phyloP scores from a whole-genome alignment of 2,797 vertebrate genomes.

The Jordanella pulchra region DNA sequence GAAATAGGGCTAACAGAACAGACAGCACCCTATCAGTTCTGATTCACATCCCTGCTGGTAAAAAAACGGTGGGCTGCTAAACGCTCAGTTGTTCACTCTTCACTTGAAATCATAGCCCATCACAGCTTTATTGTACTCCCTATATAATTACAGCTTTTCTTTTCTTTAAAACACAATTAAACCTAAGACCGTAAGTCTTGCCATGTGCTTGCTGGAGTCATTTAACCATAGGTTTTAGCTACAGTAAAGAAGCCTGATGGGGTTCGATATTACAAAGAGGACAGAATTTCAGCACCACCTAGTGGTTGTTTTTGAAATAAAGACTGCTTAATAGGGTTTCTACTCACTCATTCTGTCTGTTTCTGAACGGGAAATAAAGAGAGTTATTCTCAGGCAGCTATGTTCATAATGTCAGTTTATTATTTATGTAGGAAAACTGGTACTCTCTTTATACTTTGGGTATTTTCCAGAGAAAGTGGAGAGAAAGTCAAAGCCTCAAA shows the following conservation, averaged over 20 bases:
- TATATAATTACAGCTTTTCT: slow-evolving; percentile 52
- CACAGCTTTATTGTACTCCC: slow-evolving; percentile 65
- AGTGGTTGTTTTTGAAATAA: slow-evolving; percentile 58
- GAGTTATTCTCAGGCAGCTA: not conserved
- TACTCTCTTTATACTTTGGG: slow-evolving; percentile 36
- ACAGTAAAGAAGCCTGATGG: slow-evolving; percentile 50
- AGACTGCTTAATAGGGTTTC: slow-evolving; percentile 8
- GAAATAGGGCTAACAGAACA: slow-evolving; percentile 54
- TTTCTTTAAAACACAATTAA: slow-evolving; percentile 68
- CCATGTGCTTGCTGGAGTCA: slow-evolving; percentile 49
- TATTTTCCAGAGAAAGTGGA: slow-evolving; percentile 30
- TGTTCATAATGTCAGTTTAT: slow-evolving; percentile 23
- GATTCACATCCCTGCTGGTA: slow-evolving; percentile 35
- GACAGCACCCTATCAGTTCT: slow-evolving; percentile 47
- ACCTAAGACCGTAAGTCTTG: slow-evolving; percentile 64
- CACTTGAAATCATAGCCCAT: slow-evolving; percentile 54
- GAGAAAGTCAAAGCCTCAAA: slow-evolving; percentile 28
- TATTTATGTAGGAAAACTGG: slow-evolving; percentile 20
- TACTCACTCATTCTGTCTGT: slow-evolving; percentile 8
- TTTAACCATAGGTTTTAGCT: slow-evolving; percentile 56
- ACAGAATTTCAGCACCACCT: slow-evolving; percentile 79
- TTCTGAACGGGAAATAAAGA: slow-evolving; percentile 26
- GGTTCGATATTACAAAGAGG: slow-evolving; percentile 16
- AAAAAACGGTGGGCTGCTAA: slow-evolving; percentile 46
- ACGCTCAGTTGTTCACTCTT: slow-evolving; percentile 49